phyloP scores from a whole-genome alignment of 1,140 invertebrate genomes.

The Glossosoma conforme region DNA sequence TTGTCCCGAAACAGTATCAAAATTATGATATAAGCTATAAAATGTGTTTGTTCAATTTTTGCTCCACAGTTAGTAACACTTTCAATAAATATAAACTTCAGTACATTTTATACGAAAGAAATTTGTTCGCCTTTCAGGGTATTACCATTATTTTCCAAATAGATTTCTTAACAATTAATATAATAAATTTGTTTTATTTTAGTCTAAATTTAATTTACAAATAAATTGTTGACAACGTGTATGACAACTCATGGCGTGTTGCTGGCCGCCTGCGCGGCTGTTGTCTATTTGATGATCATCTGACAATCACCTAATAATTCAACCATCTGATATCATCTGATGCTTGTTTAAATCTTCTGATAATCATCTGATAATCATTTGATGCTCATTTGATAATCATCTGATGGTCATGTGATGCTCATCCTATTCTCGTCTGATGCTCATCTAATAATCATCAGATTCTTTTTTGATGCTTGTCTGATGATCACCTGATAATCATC shows the following conservation, averaged over 20 bases:
- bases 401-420: too few species aligned
- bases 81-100: constrained; percentile 23
- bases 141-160: constrained; percentile 31
- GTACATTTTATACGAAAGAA: constrained; percentile 28
- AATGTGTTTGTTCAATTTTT: constrained; percentile 11
- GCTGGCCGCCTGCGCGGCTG: neutral
- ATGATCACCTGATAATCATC: too few species aligned
- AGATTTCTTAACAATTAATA: constrained; percentile 29
- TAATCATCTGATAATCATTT: too few species aligned
- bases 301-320: too few species aligned
- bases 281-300: too few species aligned
- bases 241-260: constrained; percentile 20
- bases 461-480: too few species aligned
- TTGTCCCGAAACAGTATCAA: constrained; percentile 4
- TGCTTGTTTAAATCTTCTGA: too few species aligned
- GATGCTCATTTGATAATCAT: too few species aligned
- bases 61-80: constrained; percentile 5
- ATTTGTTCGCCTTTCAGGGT: constrained; percentile 31
- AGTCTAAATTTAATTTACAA: constrained; percentile 28
- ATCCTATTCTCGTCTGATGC: too few species aligned
- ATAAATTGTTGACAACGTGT: constrained; percentile 22
- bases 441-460: too few species aligned
- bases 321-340: too few species aligned
- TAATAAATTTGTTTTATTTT: constrained; percentile 27
- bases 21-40: neutral